phyloP scores from a whole-genome alignment of 2,888 invertebrate species.

The Drosophila emarginata region DNA sequence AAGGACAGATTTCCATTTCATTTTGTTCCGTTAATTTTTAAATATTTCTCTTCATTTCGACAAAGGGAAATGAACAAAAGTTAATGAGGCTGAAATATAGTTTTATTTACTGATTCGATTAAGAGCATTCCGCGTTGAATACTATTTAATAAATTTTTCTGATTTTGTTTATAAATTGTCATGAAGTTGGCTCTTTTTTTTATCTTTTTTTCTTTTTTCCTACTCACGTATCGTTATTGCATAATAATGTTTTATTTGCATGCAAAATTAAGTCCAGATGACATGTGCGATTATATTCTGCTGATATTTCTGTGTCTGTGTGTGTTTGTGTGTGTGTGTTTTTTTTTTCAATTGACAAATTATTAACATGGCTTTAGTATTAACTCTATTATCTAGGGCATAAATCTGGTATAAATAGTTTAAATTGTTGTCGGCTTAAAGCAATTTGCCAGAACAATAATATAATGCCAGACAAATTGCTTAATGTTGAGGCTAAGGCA shows the following conservation, averaged over 20 bases:
- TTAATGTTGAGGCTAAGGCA: slow-evolving; percentile 47
- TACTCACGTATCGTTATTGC: slow-evolving; percentile 15
- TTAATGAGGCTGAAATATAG: neutral
- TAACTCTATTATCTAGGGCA: slow-evolving; percentile 25
- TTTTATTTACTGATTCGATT: neutral
- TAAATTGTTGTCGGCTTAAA: slow-evolving; percentile 51
- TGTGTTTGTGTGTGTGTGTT: slow-evolving; percentile 13
- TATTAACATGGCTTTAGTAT: slow-evolving; percentile 52
- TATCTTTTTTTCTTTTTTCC: slow-evolving; percentile 19
- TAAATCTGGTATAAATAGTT: slow-evolving; percentile 33
- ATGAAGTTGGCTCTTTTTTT: neutral
- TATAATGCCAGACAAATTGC: slow-evolving; percentile 68
- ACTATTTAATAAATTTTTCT: slow-evolving; percentile 27
- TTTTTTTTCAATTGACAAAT: slow-evolving; percentile 20
- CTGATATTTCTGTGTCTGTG: slow-evolving; percentile 22
- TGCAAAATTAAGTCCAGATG: slow-evolving; percentile 60
- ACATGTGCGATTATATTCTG: slow-evolving; percentile 64
- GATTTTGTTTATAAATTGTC: slow-evolving; percentile 21
- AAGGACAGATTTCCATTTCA: neutral
- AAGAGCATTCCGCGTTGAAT: slow-evolving; percentile 19
- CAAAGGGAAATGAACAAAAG: neutral
- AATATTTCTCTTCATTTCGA: neutral
- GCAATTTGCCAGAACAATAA: slow-evolving; percentile 59
- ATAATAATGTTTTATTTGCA: slow-evolving; percentile 63
- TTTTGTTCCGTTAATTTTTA: neutral